A percentile compares a stretch with the other conserved stretches of the same genome.
These are phyloP conservation scores for Icerya purchasi DNA, from an alignment of 2,888 invertebrate species.

Conservation along the genomic window DNA sequence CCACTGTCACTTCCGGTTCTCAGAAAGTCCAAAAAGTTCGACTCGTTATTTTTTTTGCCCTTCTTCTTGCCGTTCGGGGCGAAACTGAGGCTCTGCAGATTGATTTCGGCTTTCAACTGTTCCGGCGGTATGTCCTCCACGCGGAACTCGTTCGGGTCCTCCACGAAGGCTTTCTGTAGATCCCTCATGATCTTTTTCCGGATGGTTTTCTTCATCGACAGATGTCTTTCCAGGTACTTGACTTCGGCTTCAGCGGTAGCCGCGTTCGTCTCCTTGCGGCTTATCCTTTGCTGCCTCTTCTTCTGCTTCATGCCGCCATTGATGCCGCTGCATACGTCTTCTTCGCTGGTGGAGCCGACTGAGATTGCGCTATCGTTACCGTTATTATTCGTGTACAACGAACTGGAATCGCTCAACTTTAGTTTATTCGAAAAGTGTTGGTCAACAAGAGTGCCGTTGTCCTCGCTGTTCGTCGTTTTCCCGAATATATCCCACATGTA, in stretches of 20 bases:
- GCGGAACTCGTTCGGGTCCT: slow-evolving; percentile 47
- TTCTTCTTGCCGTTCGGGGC: slow-evolving; percentile 29
- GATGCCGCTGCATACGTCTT: slow-evolving; percentile 19
- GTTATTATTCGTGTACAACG: slow-evolving; percentile 24
- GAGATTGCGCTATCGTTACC: slow-evolving; percentile 27
- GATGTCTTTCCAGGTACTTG: slow-evolving; percentile 53
- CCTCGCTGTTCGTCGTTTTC: slow-evolving; percentile 24
- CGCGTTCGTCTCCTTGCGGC: slow-evolving; percentile 46
- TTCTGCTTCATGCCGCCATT: slow-evolving; percentile 20
- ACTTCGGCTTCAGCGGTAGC: slow-evolving; percentile 42
- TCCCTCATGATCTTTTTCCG: slow-evolving; percentile 68
- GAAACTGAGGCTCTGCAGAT: slow-evolving; percentile 43
- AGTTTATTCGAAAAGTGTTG: slow-evolving; percentile 2
- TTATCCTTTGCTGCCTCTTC: slow-evolving; percentile 23
- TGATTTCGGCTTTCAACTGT: slow-evolving; percentile 42
- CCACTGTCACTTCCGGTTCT: slow-evolving; percentile 31
- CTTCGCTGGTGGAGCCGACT: slow-evolving; percentile 27
- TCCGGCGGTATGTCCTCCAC: slow-evolving; percentile 41
- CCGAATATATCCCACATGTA: slow-evolving; percentile 54
- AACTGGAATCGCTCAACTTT: slow-evolving; percentile 19
- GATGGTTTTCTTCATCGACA: slow-evolving; percentile 72
- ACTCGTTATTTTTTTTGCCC: slow-evolving; percentile 30
- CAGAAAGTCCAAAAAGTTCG: slow-evolving; percentile 44
- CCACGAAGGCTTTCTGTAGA: slow-evolving; percentile 50
- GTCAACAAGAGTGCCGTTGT: slow-evolving; percentile 13